Percentiles rank a stretch among this genome's conserved stretches.
phyloP scores from a whole-genome alignment of 2,888 invertebrate genomes.

The Acleris literana region DNA sequence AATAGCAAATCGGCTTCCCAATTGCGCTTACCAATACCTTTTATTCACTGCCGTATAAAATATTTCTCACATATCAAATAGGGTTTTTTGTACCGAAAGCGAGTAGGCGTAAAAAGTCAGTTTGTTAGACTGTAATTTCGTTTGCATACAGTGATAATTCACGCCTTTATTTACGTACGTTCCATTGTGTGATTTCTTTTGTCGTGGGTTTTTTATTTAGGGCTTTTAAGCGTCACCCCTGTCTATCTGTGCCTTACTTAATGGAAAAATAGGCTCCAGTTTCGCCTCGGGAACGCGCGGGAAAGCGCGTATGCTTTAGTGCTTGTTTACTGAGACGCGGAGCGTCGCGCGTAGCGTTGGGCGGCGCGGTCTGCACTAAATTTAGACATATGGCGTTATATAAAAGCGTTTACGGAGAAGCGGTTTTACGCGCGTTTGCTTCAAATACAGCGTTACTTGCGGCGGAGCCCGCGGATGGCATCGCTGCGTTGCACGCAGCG shows the following conservation, averaged over 20 bases:
- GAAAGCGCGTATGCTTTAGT: background rate
- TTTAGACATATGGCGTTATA: too few species aligned
- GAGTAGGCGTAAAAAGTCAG: conserved; percentile 3
- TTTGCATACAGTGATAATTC: conserved; percentile 18
- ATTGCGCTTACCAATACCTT: background rate
- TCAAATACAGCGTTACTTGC: too few species aligned
- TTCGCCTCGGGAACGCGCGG: conserved; percentile 5
- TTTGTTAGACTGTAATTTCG: conserved; percentile 7
- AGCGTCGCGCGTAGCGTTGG: too few species aligned
- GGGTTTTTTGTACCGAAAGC: background rate
- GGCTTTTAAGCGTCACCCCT: conserved; percentile 3
- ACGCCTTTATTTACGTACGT: conserved; percentile 4
- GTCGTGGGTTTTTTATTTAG: conserved; percentile 2
- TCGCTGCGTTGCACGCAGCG: too few species aligned
- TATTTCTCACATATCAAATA: background rate
- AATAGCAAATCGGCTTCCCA: background rate
- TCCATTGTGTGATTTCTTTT: conserved; percentile 8
- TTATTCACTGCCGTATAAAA: background rate
- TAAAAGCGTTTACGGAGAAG: too few species aligned
- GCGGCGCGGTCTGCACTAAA: too few species aligned
- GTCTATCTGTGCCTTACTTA: conserved; percentile 2
- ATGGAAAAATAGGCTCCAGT: conserved; percentile 4
- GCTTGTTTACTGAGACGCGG: too few species aligned
- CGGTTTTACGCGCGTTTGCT: too few species aligned
- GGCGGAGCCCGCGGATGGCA: too few species aligned